Evolutionary conservation across 2,888 invertebrate species (phyloP).

Genomic region (Labia minor): DNA sequence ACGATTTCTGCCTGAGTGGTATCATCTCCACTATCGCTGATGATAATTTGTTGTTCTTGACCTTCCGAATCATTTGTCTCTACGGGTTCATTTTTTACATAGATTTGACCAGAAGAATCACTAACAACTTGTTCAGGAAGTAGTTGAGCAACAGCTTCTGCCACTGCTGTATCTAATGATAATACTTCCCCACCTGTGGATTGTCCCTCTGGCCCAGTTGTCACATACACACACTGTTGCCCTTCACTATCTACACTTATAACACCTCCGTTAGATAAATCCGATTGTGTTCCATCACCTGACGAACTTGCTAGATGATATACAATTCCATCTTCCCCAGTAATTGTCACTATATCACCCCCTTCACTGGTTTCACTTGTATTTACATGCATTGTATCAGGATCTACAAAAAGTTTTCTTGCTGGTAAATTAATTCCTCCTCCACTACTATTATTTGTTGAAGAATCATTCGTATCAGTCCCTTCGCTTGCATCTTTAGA

Average conservation of each 20-base stretch:
- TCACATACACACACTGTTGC: constrained; percentile 57
- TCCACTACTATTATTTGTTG: constrained; percentile 13
- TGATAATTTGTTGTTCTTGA: constrained; percentile 32
- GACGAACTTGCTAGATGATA: constrained; percentile 52
- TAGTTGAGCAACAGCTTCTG: constrained; percentile 44
- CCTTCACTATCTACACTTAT: constrained; percentile 41
- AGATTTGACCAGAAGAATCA: constrained; percentile 31
- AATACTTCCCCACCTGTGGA: constrained; percentile 36
- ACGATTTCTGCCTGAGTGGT: constrained; percentile 58
- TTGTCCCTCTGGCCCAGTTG: constrained; percentile 41
- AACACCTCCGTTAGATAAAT: neutral
- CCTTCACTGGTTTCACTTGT: neutral
- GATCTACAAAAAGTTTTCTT: constrained; percentile 22
- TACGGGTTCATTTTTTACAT: constrained; percentile 36
- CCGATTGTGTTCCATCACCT: constrained; percentile 13
- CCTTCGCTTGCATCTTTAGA: neutral
- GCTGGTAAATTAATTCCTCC: constrained; percentile 23
- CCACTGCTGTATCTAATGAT: constrained; percentile 34
- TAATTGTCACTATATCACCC: constrained; percentile 57
- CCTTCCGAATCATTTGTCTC: constrained; percentile 40
- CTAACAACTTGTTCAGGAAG: constrained; percentile 42
- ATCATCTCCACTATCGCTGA: constrained; percentile 17
- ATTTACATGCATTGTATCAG: neutral
- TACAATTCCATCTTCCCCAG: constrained; percentile 73
- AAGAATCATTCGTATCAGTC: neutral